These are phyloP conservation scores for Ammospiza maritima DNA, from an alignment of 2,797 vertebrate genomes.

Conservation along the genomic window DNA sequence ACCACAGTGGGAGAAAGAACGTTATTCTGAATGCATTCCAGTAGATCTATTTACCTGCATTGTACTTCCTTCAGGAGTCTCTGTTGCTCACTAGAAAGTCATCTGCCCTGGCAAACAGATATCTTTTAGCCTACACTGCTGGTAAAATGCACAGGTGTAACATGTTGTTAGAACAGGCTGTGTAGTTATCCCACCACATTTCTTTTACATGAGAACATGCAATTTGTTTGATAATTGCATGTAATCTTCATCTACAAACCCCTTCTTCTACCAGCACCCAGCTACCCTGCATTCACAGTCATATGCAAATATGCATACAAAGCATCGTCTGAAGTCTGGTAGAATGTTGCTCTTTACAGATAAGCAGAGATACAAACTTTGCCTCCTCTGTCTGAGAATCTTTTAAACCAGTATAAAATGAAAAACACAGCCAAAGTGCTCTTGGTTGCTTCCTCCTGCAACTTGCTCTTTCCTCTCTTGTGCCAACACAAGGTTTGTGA, in stretches of 20 bases:
- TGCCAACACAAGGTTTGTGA: background rate
- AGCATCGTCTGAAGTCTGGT: background rate
- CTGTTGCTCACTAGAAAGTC: background rate
- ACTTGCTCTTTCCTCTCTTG: background rate
- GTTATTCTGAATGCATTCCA: background rate
- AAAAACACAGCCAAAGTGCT: background rate
- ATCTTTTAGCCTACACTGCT: background rate
- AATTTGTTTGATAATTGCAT: background rate
- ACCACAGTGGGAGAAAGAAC: background rate
- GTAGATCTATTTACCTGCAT: background rate
- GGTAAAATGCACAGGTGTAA: background rate
- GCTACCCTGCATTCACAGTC: background rate
- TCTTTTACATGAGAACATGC: background rate
- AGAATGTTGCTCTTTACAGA: background rate
- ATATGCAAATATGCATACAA: background rate
- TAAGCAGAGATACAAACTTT: background rate
- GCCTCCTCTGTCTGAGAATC: background rate
- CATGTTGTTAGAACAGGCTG: background rate
- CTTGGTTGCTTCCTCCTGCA: background rate
- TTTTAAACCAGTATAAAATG: background rate
- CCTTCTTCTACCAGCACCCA: background rate
- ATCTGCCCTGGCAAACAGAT: background rate
- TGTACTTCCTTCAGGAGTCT: background rate
- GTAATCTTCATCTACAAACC: background rate
- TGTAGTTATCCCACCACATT: background rate